Conservation (phyloP, 2,113 vertebrate genomes). For the Crotalus helleri region DNA sequence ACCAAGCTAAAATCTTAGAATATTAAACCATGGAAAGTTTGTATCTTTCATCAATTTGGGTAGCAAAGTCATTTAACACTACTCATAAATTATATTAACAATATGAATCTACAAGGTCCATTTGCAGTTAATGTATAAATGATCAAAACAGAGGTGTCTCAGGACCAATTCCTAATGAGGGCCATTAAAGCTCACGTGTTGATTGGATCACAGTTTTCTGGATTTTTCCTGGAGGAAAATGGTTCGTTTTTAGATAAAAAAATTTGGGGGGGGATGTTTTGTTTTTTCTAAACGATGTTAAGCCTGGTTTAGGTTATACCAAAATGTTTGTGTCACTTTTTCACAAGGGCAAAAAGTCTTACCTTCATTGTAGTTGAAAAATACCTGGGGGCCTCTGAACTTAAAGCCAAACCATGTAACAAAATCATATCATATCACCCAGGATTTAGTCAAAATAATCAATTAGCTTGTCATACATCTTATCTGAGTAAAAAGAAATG, state of each 20-base stretch:
- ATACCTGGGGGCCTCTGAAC: neutral
- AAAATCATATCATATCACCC: slow-evolving; percentile 38
- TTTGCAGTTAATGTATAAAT: slow-evolving; percentile 44
- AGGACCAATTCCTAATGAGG: neutral
- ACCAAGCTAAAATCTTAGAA: neutral
- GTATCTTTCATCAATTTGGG: slow-evolving; percentile 31
- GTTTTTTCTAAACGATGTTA: neutral
- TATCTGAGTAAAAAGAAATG: neutral
- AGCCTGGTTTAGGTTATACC: neutral
- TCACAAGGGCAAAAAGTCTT: neutral
- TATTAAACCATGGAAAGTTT: slow-evolving; percentile 8
- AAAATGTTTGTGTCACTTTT: neutral
- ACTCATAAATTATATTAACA: slow-evolving; percentile 47
- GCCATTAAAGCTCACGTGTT: neutral
- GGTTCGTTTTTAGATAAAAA: neutral
- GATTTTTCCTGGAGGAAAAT: neutral
- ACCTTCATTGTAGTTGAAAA: neutral
- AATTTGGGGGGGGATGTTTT: no score
- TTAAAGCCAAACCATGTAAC: slow-evolving; percentile 51
- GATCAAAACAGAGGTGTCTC: neutral
- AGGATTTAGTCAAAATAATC: slow-evolving; percentile 40
- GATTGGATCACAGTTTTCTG: neutral
- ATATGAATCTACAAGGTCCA: slow-evolving; percentile 37
- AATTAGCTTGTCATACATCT: slow-evolving; percentile 48
- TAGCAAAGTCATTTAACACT: slow-evolving; percentile 43